Conservation (phyloP, 2,113 vertebrate species). For the Bubalus kerabau region DNA sequence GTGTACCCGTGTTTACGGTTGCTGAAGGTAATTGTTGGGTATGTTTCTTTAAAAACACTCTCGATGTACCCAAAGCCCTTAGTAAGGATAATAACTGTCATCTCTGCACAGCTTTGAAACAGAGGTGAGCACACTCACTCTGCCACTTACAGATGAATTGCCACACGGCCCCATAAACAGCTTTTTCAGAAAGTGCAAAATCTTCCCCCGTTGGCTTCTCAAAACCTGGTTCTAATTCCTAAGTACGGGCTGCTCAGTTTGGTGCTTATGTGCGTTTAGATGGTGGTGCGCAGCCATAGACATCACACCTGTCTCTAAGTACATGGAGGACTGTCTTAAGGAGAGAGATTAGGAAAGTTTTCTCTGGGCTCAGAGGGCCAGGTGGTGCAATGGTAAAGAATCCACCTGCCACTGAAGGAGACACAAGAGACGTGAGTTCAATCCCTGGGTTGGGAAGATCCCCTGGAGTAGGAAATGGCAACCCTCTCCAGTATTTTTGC, state of each 20-base stretch:
- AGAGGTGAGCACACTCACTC: not conserved
- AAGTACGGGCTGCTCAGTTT: not conserved
- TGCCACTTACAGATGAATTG: not conserved
- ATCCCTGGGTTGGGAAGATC: not conserved
- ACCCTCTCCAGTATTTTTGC: not conserved
- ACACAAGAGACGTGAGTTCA: not conserved
- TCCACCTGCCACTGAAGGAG: not conserved
- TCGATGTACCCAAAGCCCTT: constrained; percentile 26
- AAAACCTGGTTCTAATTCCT: not conserved
- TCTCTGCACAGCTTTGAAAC: not conserved
- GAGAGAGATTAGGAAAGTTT: not conserved
- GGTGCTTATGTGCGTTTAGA: not conserved
- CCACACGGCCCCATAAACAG: not conserved
- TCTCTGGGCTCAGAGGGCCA: not conserved
- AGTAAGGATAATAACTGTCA: constrained; percentile 41
- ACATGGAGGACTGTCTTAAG: not conserved
- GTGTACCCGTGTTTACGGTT: not conserved
- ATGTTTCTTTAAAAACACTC: constrained; percentile 28
- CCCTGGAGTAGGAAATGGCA: not conserved
- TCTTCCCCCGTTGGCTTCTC: no score
- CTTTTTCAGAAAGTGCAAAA: not conserved
- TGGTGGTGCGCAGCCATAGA: not conserved
- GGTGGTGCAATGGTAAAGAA: not conserved
- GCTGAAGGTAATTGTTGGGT: constrained; percentile 42
- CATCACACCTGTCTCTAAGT: not conserved